Conservation (phyloP, 2,113 vertebrate species). For the Poeciliopsis retropinna region DNA sequence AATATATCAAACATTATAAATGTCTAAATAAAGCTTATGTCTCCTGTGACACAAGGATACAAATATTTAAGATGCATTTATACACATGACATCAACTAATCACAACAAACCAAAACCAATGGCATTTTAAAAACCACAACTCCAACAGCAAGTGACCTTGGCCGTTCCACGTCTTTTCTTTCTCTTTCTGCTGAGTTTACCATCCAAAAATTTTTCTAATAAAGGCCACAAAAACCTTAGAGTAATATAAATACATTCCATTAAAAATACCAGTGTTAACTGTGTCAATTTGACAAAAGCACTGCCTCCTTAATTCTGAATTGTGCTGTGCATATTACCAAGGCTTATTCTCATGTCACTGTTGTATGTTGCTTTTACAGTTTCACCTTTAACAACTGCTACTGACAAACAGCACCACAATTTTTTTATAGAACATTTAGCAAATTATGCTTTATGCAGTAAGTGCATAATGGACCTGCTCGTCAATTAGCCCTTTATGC, state of each 20-base stretch:
- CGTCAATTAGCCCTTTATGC: not conserved
- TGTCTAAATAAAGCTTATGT: slow-evolving; percentile 26
- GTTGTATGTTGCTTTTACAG: not conserved
- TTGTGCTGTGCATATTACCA: not conserved
- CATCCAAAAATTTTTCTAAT: too few species aligned
- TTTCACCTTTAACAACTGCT: too few species aligned
- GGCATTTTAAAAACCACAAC: too few species aligned
- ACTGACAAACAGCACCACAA: not conserved
- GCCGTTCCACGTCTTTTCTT: too few species aligned
- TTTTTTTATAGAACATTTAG: not conserved
- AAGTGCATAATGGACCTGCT: not conserved
- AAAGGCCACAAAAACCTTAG: too few species aligned
- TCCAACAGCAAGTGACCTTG: too few species aligned
- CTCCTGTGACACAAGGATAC: slow-evolving; percentile 15
- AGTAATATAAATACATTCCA: too few species aligned
- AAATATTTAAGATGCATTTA: too few species aligned
- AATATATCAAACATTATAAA: slow-evolving; percentile 39
- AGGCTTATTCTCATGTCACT: not conserved
- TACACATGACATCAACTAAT: not conserved
- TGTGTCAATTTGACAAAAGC: not conserved
- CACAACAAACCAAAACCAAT: not conserved
- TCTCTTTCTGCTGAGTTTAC: too few species aligned
- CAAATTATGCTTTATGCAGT: not conserved
- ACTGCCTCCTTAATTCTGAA: not conserved
- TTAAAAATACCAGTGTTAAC: too few species aligned